These are phyloP conservation scores for Pipistrellus pygmaeus DNA, from an alignment of 2,797 vertebrate genomes.

Conservation along the genomic window DNA sequence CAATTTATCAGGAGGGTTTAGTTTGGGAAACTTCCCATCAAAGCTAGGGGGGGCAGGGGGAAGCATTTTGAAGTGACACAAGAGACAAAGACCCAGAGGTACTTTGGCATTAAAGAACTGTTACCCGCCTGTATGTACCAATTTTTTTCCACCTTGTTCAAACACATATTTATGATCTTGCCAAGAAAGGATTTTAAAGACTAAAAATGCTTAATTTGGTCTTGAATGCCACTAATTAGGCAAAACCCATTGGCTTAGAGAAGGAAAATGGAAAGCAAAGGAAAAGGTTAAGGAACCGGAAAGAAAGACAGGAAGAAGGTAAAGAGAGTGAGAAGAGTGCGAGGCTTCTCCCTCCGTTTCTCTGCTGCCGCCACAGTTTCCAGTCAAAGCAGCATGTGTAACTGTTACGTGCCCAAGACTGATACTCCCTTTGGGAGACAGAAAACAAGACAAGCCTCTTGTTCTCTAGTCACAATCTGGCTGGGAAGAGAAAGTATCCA, in stretches of 20 bases:
- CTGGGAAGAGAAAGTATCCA: constrained; percentile 13
- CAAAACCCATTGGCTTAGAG: constrained; percentile 26
- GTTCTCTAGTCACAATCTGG: constrained; percentile 9
- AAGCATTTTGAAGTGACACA: constrained; percentile 23
- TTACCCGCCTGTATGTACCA: background rate
- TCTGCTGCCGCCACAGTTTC: background rate
- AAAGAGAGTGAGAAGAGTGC: background rate
- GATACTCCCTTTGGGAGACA: background rate
- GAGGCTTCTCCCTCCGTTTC: background rate
- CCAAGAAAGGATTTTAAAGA: constrained; percentile 23
- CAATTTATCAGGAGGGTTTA: constrained; percentile 4
- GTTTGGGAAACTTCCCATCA: constrained; percentile 45
- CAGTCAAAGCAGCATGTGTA: background rate
- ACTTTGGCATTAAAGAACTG: background rate
- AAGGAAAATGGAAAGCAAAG: constrained; percentile 35
- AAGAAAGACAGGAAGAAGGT: background rate
- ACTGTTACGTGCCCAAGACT: background rate
- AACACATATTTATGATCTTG: constrained; percentile 5
- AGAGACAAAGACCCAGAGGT: background rate
- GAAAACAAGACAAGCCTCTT: background rate
- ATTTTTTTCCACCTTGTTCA: background rate
- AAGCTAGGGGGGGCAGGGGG: background rate
- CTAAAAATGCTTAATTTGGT: constrained; percentile 55
- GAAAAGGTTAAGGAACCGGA: background rate
- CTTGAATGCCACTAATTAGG: constrained; percentile 35